phyloP scores from a whole-genome alignment of 2,113 vertebrate species.

The Aptenodytes forsteri region DNA sequence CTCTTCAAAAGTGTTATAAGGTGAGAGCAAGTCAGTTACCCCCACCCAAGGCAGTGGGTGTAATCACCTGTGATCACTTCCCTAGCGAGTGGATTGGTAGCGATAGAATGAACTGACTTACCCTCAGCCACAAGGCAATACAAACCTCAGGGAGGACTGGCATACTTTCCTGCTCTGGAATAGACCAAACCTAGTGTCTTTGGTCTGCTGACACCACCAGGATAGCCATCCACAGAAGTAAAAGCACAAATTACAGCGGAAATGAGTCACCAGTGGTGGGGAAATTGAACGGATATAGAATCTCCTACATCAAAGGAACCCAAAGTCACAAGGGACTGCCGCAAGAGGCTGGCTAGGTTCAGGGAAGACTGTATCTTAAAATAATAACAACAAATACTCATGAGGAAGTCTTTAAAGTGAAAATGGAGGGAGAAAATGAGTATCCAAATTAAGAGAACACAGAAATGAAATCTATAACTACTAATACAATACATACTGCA shows the following conservation, averaged over 20 bases:
- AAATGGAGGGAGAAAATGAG: neutral
- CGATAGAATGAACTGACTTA: neutral
- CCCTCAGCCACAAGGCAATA: neutral
- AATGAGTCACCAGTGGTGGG: neutral
- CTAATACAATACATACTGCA: accelerated
- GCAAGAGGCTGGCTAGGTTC: neutral
- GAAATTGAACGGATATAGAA: neutral
- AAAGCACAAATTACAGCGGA: neutral
- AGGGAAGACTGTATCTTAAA: neutral
- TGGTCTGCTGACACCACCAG: neutral
- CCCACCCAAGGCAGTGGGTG: neutral
- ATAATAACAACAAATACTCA: neutral
- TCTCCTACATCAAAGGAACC: neutral
- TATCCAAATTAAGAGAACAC: neutral
- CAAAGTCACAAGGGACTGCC: neutral
- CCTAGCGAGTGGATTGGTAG: neutral
- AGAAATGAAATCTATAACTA: neutral
- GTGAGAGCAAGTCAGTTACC: neutral
- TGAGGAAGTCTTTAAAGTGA: neutral
- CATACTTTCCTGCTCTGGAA: neutral
- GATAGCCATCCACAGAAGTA: neutral
- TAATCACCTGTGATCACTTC: neutral
- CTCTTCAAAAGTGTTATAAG: neutral
- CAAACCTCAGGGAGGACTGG: neutral
- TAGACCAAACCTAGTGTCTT: neutral